phyloP scores from a whole-genome alignment of 2,888 invertebrate genomes.

The Dasysyrphus albostriatus region DNA sequence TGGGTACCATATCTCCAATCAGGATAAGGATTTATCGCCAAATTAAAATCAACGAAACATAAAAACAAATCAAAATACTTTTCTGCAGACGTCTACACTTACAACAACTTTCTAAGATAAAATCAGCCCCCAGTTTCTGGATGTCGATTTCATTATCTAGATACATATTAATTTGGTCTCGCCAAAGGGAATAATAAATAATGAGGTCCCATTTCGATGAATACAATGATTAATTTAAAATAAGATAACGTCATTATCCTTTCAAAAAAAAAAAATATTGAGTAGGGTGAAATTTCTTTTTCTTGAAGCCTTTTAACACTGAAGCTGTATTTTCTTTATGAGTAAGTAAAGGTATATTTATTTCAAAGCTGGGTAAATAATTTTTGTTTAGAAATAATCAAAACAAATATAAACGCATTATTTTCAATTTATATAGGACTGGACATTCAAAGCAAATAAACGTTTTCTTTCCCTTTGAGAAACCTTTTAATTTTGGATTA shows the following conservation, averaged over 20 bases:
- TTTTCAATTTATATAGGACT: too few relatives aligned
- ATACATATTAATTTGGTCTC: not conserved
- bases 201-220: slow-evolving; percentile 24
- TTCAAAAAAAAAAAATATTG: not conserved
- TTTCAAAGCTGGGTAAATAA: not conserved
- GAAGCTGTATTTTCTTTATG: not conserved
- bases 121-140: slow-evolving; percentile 1
- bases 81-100: not conserved
- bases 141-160: slow-evolving; percentile 11
- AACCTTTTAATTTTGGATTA: too few relatives aligned
- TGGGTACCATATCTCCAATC: not conserved
- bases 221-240: slow-evolving; percentile 18
- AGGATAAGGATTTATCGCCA: not conserved
- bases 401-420: too few relatives aligned
- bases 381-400: not conserved
- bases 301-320: not conserved
- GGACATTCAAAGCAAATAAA: too few relatives aligned
- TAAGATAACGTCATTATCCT: slow-evolving; percentile 1
- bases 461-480: too few relatives aligned
- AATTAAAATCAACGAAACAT: not conserved
- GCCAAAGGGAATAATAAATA: slow-evolving; percentile 4
- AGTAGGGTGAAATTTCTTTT: not conserved
- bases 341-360: not conserved
- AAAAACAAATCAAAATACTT: not conserved
- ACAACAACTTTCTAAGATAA: slow-evolving; percentile 9